Evolutionary conservation across 2,113 vertebrate genomes (phyloP).

Genomic region (Zeus faber): DNA sequence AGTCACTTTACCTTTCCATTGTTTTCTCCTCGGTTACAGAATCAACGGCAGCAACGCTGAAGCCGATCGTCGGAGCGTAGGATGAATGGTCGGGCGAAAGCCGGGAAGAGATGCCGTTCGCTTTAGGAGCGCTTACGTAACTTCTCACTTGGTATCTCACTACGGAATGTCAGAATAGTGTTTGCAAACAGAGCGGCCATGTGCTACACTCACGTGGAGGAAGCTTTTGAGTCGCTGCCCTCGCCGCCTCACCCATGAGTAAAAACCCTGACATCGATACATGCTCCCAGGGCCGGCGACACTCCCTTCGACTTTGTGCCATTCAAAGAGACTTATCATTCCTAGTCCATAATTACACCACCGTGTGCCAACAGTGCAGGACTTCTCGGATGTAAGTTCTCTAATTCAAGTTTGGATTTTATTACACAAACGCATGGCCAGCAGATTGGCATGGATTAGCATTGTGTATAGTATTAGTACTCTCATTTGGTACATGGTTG

Average conservation of each 20-base stretch:
- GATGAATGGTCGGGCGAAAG: slow-evolving; percentile 11
- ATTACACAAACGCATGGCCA: too few species aligned
- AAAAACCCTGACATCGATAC: slow-evolving; percentile 59
- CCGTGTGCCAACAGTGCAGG: background rate
- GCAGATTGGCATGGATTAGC: too few species aligned
- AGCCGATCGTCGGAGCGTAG: slow-evolving; percentile 24
- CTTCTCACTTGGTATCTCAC: slow-evolving; percentile 46
- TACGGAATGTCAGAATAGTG: slow-evolving; percentile 75
- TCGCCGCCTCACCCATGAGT: slow-evolving; percentile 35
- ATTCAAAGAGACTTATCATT: slow-evolving; percentile 44
- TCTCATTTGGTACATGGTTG: too few species aligned
- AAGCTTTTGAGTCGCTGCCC: slow-evolving; percentile 61
- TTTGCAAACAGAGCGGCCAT: slow-evolving; percentile 84
- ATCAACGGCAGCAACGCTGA: slow-evolving; percentile 17
- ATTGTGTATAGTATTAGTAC: too few species aligned
- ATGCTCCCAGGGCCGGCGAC: slow-evolving; percentile 34
- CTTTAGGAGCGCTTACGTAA: slow-evolving; percentile 66
- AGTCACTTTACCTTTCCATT: background rate
- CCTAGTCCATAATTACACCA: slow-evolving; percentile 40
- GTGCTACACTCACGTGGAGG: slow-evolving; percentile 69
- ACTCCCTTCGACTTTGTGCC: slow-evolving; percentile 34
- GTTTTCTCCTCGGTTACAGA: slow-evolving; percentile 5
- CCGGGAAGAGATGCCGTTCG: slow-evolving; percentile 48
- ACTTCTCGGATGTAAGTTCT: too few species aligned
- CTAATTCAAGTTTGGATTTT: too few species aligned